Evolutionary conservation across 2,888 invertebrate genomes (phyloP), one percentile per base, ranked within the genome.

Genomic region (Harmothoe impar): DNA sequence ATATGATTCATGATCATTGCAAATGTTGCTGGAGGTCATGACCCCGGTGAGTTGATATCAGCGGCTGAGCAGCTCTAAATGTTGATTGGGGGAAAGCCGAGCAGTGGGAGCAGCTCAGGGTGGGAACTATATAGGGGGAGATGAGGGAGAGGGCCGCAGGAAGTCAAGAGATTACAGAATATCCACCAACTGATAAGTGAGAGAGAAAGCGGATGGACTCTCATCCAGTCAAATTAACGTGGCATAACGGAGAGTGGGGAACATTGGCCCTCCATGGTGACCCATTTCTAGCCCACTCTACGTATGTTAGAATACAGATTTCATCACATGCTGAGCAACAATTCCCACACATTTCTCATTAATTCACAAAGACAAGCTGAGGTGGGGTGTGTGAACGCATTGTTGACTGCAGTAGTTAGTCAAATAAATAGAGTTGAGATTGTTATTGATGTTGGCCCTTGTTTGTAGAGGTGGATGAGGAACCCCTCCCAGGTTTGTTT

Each of bases 1-100:
- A 84, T 84, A 84, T 84, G 84, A 84, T 84, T 84, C 33, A 84
- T 84, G 84, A 51, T 84, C 84, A 84, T 84, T 84, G 84, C 84
- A 84, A 84, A 84, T 43, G 84, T 84, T 84, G 43, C 23, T 17
- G n/a, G 43, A 51, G 84, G 84, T 84, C 84, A 25, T 43, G 84
- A 43, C 35, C 84, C 25, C 35, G 10, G 51, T 51, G 51, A 84
- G 51, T 51, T 84, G 84, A 84, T 84, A 84, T 84, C 84, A 43
- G 84, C 1, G 84, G 17, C 23, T 35, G 43, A 84, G 43, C 29
- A 25, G 62, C 31, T 72, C 72, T 29, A 25, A 25, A 72, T 72
- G 72, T 72, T 72, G 72, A 72, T 72, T 72, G 72, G 72, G 5
- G 72, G 72, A 17, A 17, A 29, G 29, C 72, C 17, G 29, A 72